Evolutionary conservation across 2,888 invertebrate species (phyloP).

Genomic region (Esperia sulphurella): DNA sequence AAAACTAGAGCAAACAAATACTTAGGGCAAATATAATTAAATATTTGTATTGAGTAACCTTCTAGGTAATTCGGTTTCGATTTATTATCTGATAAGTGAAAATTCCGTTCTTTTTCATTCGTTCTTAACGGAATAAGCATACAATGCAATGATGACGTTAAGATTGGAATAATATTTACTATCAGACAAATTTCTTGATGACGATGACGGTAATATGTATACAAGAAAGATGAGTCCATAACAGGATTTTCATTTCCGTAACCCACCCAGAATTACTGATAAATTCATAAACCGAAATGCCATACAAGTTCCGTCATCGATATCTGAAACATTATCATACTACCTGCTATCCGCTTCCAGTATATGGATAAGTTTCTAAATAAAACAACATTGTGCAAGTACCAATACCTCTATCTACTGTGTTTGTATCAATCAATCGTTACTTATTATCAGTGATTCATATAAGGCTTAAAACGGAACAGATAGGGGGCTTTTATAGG

Average conservation of each 20-base stretch:
- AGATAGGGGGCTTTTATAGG: conserved; percentile 1
- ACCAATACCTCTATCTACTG: background rate
- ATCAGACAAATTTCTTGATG: too few relatives aligned
- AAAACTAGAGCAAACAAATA: conserved; percentile 46
- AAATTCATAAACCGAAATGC: conserved; percentile 35
- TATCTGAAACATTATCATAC: conserved; percentile 30
- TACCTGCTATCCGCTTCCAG: background rate
- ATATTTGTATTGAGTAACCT: conserved; percentile 40
- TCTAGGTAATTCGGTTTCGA: conserved; percentile 35
- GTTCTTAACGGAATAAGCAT: too few relatives aligned
- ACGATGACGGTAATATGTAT: background rate
- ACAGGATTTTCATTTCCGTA: conserved; percentile 6
- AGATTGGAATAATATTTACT: too few relatives aligned
- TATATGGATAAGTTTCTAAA: background rate
- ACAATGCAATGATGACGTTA: too few relatives aligned
- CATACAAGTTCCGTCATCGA: conserved; percentile 40
- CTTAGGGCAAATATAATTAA: conserved; percentile 10
- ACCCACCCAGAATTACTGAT: conserved; percentile 30
- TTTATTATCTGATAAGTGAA: conserved; percentile 5
- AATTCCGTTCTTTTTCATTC: background rate
- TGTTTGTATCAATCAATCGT: conserved; percentile 6
- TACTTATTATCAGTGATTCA: conserved; percentile 1
- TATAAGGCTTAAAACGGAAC: background rate
- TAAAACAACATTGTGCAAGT: background rate
- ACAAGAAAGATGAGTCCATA: background rate